These are phyloP conservation scores for Hapalemur alaotrensis DNA, from an alignment of 2,797 vertebrate species.

Conservation along the genomic window DNA sequence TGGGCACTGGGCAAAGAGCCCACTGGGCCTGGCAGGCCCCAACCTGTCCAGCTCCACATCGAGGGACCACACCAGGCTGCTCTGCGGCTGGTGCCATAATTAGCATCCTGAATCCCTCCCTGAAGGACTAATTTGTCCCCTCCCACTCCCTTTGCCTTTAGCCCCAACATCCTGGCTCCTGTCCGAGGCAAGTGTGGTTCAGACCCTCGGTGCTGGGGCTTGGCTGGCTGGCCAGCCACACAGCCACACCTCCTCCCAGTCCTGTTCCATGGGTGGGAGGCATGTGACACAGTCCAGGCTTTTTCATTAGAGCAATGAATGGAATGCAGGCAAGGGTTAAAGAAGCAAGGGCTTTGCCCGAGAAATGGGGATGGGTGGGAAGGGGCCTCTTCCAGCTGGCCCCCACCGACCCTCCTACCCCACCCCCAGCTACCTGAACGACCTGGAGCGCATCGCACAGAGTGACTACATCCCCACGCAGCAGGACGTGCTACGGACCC, in stretches of 20 bases:
- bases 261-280: background rate
- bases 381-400: background rate
- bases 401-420: background rate
- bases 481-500: constrained; percentile 97
- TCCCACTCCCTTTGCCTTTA: background rate
- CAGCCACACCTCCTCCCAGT: background rate
- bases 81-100: background rate
- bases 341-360: background rate
- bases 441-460: constrained; percentile 96
- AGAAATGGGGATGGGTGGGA: background rate
- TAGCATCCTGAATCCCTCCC: constrained; percentile 9
- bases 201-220: background rate
- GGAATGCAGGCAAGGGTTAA: background rate
- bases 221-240: background rate
- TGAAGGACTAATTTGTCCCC: background rate
- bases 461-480: constrained; percentile 96
- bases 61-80: background rate
- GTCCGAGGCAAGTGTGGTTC: background rate
- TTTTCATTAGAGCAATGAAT: background rate
- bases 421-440: constrained; percentile 94
- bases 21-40: constrained; percentile 37
- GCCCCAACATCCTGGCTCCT: background rate
- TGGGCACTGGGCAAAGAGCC: constrained; percentile 43
- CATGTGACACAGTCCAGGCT: background rate
- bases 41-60: background rate